These are phyloP conservation scores for Eurytemora carolleeae DNA, from an alignment of 1,140 invertebrate species.

Conservation along the genomic window DNA sequence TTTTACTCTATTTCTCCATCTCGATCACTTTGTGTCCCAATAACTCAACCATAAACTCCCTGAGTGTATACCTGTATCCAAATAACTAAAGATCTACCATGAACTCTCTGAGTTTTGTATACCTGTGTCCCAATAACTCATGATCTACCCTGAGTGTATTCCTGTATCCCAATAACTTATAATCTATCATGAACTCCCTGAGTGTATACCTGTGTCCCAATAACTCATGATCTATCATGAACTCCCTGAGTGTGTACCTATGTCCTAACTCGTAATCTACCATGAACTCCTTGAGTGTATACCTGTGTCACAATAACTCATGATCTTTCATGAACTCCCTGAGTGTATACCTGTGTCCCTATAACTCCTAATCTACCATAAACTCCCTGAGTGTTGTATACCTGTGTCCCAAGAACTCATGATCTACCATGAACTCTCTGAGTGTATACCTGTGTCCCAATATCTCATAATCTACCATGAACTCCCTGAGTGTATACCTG, in stretches of 20 bases:
- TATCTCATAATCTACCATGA: no score
- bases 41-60: no score
- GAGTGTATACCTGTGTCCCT: conserved; percentile 61
- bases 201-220: conserved; percentile 38
- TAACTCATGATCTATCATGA: conserved; percentile 64
- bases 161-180: conserved; percentile 42
- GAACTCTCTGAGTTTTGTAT: no score
- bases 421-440: no score
- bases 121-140: no score
- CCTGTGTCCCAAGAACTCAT: conserved; percentile 44
- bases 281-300: conserved; percentile 83
- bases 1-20: no score
- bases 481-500: no score
- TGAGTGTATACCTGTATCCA: no score
- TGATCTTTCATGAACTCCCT: conserved; percentile 76
- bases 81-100: no score
- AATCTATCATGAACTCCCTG: no score
- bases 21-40: conserved; percentile 37
- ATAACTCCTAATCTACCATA: conserved; percentile 55
- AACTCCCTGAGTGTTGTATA: conserved; percentile 75
- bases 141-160: no score
- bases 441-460: no score
- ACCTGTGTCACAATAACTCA: conserved; percentile 40
- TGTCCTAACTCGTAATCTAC: conserved; percentile 49
- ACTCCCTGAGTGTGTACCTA: conserved; percentile 70